Conservation (phyloP, 2,888 invertebrate species). For the Trissoscelio sp. region DNA sequence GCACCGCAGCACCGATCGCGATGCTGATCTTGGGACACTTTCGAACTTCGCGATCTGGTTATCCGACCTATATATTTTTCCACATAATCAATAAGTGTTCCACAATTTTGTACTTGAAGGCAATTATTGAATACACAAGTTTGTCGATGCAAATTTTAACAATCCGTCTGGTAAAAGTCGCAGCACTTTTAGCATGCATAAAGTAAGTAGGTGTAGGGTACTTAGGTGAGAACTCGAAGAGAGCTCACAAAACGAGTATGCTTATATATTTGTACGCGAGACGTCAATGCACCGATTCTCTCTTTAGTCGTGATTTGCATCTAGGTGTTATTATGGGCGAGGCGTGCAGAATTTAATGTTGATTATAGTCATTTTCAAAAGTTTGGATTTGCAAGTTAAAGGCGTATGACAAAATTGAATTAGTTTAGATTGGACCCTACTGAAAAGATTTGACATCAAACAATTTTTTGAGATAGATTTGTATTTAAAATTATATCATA, state of each 20-base stretch:
- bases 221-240: slow-evolving; percentile 24
- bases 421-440: too few relatives aligned
- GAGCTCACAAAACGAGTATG: slow-evolving; percentile 31
- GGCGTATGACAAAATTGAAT: too few relatives aligned
- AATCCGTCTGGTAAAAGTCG: slow-evolving; percentile 6
- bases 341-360: slow-evolving; percentile 6
- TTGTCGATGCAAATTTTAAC: neutral
- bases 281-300: slow-evolving; percentile 19
- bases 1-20: slow-evolving; percentile 27
- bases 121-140: too few relatives aligned
- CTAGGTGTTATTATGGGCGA: slow-evolving; percentile 1
- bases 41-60: slow-evolving; percentile 9
- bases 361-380: neutral
- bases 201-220: slow-evolving; percentile 27
- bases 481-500: too few relatives aligned
- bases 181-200: slow-evolving; percentile 15
- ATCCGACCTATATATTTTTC: neutral
- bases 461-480: too few relatives aligned
- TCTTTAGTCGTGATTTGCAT: slow-evolving; percentile 34
- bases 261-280: slow-evolving; percentile 20
- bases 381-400: too few relatives aligned
- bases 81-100: too few relatives aligned
- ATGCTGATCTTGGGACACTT: slow-evolving; percentile 54
- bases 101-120: too few relatives aligned
- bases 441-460: too few relatives aligned